Base-by-base conservation (phyloP, 2,888 invertebrate genomes). In the Meteorus colon region DNA sequence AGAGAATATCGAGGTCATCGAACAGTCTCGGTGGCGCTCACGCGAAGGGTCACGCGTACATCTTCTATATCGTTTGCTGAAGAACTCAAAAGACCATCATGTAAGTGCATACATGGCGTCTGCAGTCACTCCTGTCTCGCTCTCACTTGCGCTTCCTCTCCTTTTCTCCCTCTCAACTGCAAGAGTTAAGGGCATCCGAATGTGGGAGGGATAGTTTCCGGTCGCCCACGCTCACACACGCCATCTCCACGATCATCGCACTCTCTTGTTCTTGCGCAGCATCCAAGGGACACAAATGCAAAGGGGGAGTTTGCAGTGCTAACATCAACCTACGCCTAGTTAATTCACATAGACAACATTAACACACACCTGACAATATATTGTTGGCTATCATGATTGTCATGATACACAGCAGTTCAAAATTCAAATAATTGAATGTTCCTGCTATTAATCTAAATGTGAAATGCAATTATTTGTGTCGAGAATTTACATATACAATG, bases 131-230 rank as follows among this genome's bases (percentile, higher is more conserved):
- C 29, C 27, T 67, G 41, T 67, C 27, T 6, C 41, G 41, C 41
- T 41, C 66, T 19, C 55, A 59, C 45, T 68, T 41, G 71, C 41
- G 70, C 45, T 71, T 68, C 27, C 62, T 63, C 51, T 66, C 66
- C 70, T 45, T 73, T 65, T 45, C 62, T 68, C 68, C 71, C 74
- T 71, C 75, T 74, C 73, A 55, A 19, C 55, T 72, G 74, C 76
- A 55, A 66, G 81, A 82, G 84, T 84, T 71, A 82, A 84, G 84
- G 84, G 82, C 82, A 84, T 82, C 82, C 81, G 81, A 82, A 84
- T 85, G 86, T 92, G 92, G 92, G 91, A 91, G 91, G 92, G 91
- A 91, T 91, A 91, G 90, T 91, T 90, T 90, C 90, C 86, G 86
- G 86, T 87, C 86, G 84, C 87, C 85, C 85, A 55, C 55, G 55